Base-by-base conservation (phyloP, 2,797 vertebrate genomes). In the Enteromius afrohamiltoni region DNA sequence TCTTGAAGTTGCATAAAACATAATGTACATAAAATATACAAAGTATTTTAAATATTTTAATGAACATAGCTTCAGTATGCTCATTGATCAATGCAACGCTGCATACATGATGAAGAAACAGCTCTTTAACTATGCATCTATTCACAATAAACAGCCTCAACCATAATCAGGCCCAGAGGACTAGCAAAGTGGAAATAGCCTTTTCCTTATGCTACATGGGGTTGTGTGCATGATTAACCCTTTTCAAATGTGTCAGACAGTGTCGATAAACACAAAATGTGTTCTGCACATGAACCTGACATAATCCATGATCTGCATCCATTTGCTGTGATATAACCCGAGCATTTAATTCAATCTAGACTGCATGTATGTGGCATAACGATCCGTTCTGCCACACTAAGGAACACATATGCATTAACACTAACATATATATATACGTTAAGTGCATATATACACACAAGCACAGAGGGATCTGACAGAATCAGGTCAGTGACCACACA, bases 381-480 rank as follows among this genome's bases (percentile, higher is more conserved):
- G 45, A 84, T 74, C 34, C 21, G 2, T 69, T 19, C 42, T 6
- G 9, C 8, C 65, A 3, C 10, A 3, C 4, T 70, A 21, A 55
- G 62, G 55, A 11, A 40, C 67, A 78, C 60, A 60, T 67, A 76
- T 62, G 19, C 74, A 78, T 7, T 58, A 60, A 73, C 21, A 45
- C 79, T 58, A 49, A 55, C 80, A 82, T 37, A 40, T 8, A n/a
- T 34, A 55, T 34, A 67, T 76, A 75, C 3, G 23, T 64, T 82
- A 75, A 53, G 53, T 79, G 55, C 45, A 71, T 49, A 47, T 49
- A 47, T 49, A 76, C 51, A 86, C 51, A 31, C 65, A 53, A 51
- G 51, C 60, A 69, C 37, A 69, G n/a, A 64, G 60, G 37, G 71
- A 53, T 69, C 34, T 83, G 74, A 83, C 81, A 77, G 81, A 83